Conservation (phyloP, 2,797 vertebrate species). For the Sparus aurata region DNA sequence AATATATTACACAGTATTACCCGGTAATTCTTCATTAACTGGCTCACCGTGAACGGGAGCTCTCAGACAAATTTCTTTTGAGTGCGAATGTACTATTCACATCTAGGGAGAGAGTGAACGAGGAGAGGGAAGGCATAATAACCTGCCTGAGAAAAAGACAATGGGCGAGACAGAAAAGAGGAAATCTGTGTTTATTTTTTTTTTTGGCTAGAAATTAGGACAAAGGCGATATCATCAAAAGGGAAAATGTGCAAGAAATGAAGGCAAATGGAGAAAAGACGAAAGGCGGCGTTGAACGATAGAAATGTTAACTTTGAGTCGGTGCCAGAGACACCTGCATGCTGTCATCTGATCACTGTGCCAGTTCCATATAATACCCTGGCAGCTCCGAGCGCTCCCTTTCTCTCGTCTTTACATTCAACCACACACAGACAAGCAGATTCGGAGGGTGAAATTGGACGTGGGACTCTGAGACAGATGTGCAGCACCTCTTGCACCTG, state of each 20-base stretch:
- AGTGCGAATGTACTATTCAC: slow-evolving; percentile 29
- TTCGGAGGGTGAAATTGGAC: slow-evolving; percentile 49
- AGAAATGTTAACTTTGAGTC: slow-evolving; percentile 55
- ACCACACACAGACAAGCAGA: slow-evolving; percentile 51
- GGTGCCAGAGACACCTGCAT: slow-evolving; percentile 53
- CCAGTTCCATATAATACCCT: slow-evolving; percentile 44
- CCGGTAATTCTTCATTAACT: slow-evolving; percentile 29
- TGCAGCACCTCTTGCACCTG: slow-evolving; percentile 46
- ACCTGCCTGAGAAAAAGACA: slow-evolving; percentile 23
- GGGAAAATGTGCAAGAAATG: slow-evolving; percentile 11
- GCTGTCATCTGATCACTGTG: slow-evolving; percentile 49
- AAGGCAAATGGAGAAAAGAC: slow-evolving; percentile 37
- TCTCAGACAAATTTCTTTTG: slow-evolving; percentile 32
- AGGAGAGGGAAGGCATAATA: slow-evolving; percentile 29
- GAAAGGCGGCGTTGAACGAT: slow-evolving; percentile 52
- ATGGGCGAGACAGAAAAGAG: slow-evolving; percentile 6
- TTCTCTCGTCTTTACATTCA: slow-evolving; percentile 33
- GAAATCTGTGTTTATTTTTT: neutral
- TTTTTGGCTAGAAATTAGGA: neutral
- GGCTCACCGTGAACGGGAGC: slow-evolving; percentile 25
- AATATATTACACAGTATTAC: slow-evolving; percentile 24
- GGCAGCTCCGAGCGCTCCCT: slow-evolving; percentile 16
- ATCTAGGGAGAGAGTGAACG: slow-evolving; percentile 18
- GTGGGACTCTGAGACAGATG: slow-evolving; percentile 49
- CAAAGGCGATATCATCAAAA: slow-evolving; percentile 24